phyloP scores from a whole-genome alignment of 2,888 invertebrate genomes.

The Oligia strigilis region DNA sequence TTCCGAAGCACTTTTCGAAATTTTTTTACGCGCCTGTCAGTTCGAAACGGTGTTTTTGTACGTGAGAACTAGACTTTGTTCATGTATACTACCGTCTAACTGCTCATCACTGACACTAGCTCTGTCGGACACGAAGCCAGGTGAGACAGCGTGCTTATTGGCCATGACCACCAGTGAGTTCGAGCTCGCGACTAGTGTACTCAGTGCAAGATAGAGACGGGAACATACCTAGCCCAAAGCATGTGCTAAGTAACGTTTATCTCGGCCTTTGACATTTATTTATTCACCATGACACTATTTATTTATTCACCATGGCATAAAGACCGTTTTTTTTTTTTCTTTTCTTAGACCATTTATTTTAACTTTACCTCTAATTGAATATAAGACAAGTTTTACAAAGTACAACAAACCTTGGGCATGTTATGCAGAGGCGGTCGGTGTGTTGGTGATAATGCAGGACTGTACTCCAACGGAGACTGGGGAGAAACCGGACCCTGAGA shows the following conservation, averaged over 20 bases:
- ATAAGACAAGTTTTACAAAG: neutral
- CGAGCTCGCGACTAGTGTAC: no score
- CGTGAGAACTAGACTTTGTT: no score
- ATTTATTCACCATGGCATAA: no score
- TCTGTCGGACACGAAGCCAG: no score
- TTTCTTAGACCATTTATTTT: neutral
- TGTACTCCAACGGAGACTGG: slow-evolving; percentile 89
- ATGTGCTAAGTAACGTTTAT: neutral
- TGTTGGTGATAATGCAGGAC: slow-evolving; percentile 87
- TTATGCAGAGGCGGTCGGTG: slow-evolving; percentile 77
- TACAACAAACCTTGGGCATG: slow-evolving; percentile 73
- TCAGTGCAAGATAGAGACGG: neutral
- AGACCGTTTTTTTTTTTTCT: no score
- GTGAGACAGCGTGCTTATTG: no score
- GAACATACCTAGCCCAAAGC: neutral
- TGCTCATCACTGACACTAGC: no score
- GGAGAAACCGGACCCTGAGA: slow-evolving; percentile 91
- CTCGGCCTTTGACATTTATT: neutral
- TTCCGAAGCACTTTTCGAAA: no score
- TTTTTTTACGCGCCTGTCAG: no score
- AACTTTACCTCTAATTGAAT: neutral
- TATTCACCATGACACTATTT: neutral
- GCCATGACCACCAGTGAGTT: no score
- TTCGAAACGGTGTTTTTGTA: no score
- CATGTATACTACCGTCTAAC: no score